phyloP scores from a whole-genome alignment of 2,888 invertebrate genomes.

The Catocala fraxini region DNA sequence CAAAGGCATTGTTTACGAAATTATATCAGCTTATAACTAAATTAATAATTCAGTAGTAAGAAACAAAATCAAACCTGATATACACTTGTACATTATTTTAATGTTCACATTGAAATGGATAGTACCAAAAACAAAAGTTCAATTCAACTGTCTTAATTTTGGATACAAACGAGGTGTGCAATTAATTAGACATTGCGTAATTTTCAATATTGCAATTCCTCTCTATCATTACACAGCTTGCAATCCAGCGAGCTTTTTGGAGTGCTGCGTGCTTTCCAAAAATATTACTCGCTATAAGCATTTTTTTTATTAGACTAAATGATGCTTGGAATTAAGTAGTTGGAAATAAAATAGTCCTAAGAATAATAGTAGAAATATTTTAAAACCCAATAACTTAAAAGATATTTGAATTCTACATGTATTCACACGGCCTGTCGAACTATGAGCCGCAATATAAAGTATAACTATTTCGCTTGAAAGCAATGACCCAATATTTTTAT shows the following conservation, averaged over 20 bases:
- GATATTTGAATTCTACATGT: slow-evolving; percentile 18
- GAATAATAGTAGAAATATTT: too few species aligned
- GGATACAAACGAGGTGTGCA: neutral
- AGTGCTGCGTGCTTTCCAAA: neutral
- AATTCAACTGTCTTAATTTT: neutral
- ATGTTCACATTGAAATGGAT: neutral
- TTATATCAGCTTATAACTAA: slow-evolving; percentile 28
- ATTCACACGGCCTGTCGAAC: slow-evolving; percentile 27
- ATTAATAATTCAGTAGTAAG: slow-evolving; percentile 8
- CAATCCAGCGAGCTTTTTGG: slow-evolving; percentile 2
- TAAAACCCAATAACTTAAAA: slow-evolving; percentile 16
- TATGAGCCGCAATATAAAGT: neutral
- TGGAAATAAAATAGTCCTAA: neutral
- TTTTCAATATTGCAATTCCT: neutral
- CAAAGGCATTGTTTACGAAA: slow-evolving; percentile 39
- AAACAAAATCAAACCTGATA: neutral
- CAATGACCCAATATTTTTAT: slow-evolving; percentile 47
- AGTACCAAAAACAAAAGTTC: neutral
- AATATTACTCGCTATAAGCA: neutral
- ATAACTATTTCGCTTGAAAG: slow-evolving; percentile 17
- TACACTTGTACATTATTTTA: too few species aligned
- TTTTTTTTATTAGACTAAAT: neutral
- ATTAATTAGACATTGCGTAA: neutral
- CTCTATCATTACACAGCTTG: neutral
- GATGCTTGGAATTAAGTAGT: neutral